These are phyloP conservation scores for Clistopyga incitator DNA, from an alignment of 2,888 invertebrate genomes.

Conservation along the genomic window DNA sequence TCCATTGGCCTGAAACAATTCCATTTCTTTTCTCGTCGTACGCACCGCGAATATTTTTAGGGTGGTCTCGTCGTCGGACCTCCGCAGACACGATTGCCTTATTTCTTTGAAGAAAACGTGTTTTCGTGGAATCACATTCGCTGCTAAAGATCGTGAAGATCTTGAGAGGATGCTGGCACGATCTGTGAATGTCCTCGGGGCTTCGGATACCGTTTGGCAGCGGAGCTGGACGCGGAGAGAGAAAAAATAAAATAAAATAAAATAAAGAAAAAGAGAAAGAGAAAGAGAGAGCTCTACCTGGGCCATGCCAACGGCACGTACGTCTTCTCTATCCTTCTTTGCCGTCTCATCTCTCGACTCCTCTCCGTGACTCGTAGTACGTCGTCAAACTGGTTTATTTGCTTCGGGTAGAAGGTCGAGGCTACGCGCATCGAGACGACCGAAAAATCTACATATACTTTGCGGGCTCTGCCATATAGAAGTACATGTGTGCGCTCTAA, in stretches of 20 bases:
- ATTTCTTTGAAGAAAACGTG: constrained; percentile 44
- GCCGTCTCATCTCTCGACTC: constrained; percentile 51
- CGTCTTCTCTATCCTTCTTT: constrained; percentile 29
- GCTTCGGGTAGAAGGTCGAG: constrained; percentile 69
- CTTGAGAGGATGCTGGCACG: constrained; percentile 55
- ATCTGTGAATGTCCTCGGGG: constrained; percentile 63
- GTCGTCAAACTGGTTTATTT: constrained; percentile 80
- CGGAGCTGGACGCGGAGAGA: constrained; percentile 21
- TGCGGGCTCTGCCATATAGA: constrained; percentile 41
- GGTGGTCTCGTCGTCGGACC: constrained; percentile 23
- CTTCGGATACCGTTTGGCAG: constrained; percentile 69
- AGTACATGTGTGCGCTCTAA: constrained; percentile 36
- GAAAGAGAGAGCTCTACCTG: constrained; percentile 11
- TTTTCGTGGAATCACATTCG: constrained; percentile 66
- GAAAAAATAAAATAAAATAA: background rate
- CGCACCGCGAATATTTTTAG: constrained; percentile 31
- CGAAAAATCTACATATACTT: constrained; percentile 65
- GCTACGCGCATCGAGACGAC: constrained; percentile 59
- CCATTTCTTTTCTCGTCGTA: background rate
- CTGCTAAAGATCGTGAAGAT: constrained; percentile 60
- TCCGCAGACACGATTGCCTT: constrained; percentile 15
- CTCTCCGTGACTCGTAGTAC: constrained; percentile 58
- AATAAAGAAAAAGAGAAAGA: constrained; percentile 39
- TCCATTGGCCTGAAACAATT: background rate
- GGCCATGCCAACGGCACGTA: constrained; percentile 37